Evolutionary conservation across 2,888 invertebrate species (phyloP), one percentile per base, ranked within the genome.

Genomic region (Laspeyria flexula): DNA sequence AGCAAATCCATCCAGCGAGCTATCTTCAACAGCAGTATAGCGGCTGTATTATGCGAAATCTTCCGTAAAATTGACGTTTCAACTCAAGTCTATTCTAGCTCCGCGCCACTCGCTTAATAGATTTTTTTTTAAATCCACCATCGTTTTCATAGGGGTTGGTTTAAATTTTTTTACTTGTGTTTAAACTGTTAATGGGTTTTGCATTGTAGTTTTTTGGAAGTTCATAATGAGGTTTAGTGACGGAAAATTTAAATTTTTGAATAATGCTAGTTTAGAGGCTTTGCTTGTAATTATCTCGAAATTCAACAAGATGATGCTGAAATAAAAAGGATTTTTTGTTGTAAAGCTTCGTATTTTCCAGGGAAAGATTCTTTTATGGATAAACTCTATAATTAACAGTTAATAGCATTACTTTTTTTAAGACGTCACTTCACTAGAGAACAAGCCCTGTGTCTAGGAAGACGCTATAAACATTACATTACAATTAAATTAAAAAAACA

Each of bases 41-140:
- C 73, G 66, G 68, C 69, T 77, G 67, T 72, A 74, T 72, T 71
- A 72, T 82, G 80, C 80, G 81, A 88, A 88, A 88, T 88, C 87
- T 86, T 77, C 83, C 86, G 87, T 89, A 85, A 88, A 90, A 89
- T 90, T 89, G 89, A 88, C 83, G 86, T 79, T 69, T 73, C 71
- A 72, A 75, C 78, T 72, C 75, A 67, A 75, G 76, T 77, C 78
- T 79, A 77, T 83, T 80, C 79, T 77, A 68, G 69, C 74, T 65
- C 73, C 73, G 71, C 75, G 65, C 66, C 65, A 68, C 71, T 67
- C 73, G 67, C 59, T 76, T 81, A 78, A 85, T 83, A 83, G 81
- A 81, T 83, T 78, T 73, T 83, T 85, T 77, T 71, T 55, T 53
- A 71, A 75, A 74, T 65, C 65, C 60, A 57, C 65, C 64, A 61